These are phyloP conservation scores for Dolichomitus sp. DNA, from an alignment of 2,888 invertebrate species.

Conservation along the genomic window DNA sequence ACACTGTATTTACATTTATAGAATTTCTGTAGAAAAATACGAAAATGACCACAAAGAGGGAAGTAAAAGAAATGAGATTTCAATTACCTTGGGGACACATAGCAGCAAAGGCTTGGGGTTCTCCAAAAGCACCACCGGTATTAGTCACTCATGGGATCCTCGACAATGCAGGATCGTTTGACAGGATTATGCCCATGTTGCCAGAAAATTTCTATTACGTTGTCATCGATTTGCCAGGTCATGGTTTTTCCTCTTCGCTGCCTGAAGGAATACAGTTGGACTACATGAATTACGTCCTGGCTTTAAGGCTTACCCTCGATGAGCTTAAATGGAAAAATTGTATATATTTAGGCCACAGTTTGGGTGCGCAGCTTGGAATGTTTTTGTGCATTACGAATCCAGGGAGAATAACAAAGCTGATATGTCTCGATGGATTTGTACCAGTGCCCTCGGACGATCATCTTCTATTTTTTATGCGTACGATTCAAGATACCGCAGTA, in stretches of 20 bases:
- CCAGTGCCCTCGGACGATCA: conserved; percentile 74
- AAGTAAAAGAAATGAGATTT: conserved; percentile 84
- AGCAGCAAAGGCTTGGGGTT: conserved; percentile 86
- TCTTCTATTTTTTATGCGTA: conserved; percentile 78
- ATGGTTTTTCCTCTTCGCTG: conserved; percentile 86
- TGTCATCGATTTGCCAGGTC: conserved; percentile 86
- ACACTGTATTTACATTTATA: not conserved
- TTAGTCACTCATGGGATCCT: conserved; percentile 83
- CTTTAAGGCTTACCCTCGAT: conserved; percentile 81
- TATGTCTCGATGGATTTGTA: conserved; percentile 85
- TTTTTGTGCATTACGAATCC: conserved; percentile 85
- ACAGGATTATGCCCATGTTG: conserved; percentile 83
- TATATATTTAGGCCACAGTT: conserved; percentile 85
- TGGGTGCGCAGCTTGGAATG: conserved; percentile 87
- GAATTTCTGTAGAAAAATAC: not conserved
- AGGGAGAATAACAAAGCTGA: conserved; percentile 84
- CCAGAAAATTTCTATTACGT: conserved; percentile 83
- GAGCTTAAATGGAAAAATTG: conserved; percentile 84
- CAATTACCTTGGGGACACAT: conserved; percentile 88
- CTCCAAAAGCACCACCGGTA: conserved; percentile 74
- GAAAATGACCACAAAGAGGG: conserved; percentile 37
- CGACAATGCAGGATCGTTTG: conserved; percentile 86
- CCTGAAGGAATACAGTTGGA: conserved; percentile 83
- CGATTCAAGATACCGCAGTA: conserved; percentile 84
- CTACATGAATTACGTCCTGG: conserved; percentile 79